These are phyloP conservation scores for Ciconia stormi DNA, from an alignment of 2,113 vertebrate species.

Conservation along the genomic window DNA sequence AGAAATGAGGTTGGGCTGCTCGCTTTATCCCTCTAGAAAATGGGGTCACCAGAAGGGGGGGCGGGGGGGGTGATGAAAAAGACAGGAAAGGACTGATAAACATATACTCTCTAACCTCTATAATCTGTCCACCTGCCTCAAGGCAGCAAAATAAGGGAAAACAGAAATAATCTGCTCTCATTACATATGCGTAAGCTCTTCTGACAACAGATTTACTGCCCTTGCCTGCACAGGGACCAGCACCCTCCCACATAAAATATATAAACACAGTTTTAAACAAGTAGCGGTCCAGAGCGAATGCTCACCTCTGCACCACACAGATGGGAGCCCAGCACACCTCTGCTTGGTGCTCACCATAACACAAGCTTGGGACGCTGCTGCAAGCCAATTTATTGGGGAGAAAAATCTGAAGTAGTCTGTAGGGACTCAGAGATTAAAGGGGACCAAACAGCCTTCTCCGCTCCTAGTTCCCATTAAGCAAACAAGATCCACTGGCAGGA, in stretches of 20 bases:
- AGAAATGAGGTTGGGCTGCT: constrained; percentile 48
- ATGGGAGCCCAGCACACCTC: not conserved
- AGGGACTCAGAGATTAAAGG: not conserved
- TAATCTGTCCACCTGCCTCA: constrained; percentile 34
- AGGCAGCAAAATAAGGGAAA: constrained; percentile 21
- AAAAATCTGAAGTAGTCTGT: not conserved
- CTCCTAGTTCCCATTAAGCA: not conserved
- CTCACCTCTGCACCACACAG: not conserved
- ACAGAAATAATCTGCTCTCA: constrained; percentile 20
- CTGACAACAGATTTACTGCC: not conserved
- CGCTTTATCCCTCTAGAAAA: constrained; percentile 35
- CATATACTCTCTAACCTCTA: not conserved
- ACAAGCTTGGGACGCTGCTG: not conserved
- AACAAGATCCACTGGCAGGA: not conserved
- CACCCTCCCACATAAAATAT: not conserved
- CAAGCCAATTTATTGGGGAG: not conserved
- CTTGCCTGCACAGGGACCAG: not conserved
- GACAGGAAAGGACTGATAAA: not conserved
- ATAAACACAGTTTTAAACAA: not conserved
- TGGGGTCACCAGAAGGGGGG: not conserved
- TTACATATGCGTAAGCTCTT: not conserved
- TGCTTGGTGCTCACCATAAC: fast-evolving
- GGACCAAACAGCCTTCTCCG: not conserved
- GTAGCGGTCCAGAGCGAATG: not conserved
- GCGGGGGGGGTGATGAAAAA: not conserved